phyloP scores from a whole-genome alignment of 2,113 vertebrate genomes.

The Anthoscopus minutus region DNA sequence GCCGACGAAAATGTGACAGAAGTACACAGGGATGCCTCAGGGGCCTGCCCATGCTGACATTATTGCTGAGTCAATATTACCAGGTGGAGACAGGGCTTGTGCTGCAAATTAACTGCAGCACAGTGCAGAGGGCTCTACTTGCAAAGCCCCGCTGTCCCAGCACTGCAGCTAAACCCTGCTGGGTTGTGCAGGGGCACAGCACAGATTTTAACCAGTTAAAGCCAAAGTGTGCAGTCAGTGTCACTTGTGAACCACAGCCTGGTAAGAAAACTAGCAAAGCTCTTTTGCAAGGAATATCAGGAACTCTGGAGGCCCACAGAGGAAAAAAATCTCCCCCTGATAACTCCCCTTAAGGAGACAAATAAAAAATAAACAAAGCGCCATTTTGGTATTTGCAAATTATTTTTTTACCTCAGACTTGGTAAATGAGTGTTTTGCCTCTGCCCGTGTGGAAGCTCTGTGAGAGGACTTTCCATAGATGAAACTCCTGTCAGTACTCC shows the following conservation, averaged over 20 bases:
- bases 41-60: background rate
- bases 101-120: background rate
- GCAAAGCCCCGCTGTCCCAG: background rate
- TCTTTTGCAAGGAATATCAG: background rate
- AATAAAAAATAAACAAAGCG: background rate
- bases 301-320: background rate
- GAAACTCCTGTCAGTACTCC: background rate
- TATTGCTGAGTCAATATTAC: background rate
- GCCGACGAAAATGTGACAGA: background rate
- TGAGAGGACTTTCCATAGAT: background rate
- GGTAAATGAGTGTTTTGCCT: background rate
- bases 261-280: background rate
- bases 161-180: background rate
- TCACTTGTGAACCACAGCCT: background rate
- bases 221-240: rapidly evolving
- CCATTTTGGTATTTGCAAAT: background rate
- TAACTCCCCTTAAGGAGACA: background rate
- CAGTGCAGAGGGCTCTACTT: background rate
- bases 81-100: background rate
- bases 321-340: background rate
- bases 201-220: background rate
- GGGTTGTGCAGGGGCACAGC: background rate
- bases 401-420: background rate
- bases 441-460: background rate
- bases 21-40: background rate